Evolutionary conservation across 2,888 invertebrate genomes (phyloP).

Genomic region (Phanerotoma sp.): DNA sequence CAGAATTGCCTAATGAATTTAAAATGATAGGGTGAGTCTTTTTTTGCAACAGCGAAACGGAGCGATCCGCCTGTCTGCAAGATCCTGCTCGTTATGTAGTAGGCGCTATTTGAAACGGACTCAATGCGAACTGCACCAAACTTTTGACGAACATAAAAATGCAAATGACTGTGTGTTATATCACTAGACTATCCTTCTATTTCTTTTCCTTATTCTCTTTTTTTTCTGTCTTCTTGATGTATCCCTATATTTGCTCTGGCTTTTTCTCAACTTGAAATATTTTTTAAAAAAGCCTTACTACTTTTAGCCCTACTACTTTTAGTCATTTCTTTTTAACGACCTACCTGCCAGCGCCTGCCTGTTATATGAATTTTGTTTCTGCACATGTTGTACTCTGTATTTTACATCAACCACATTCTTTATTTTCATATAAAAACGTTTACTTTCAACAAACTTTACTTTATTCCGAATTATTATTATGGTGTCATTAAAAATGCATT

Average conservation of each 20-base stretch:
- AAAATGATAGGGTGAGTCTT: conserved; percentile 42
- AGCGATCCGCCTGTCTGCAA: conserved; percentile 12
- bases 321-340: conserved; percentile 48
- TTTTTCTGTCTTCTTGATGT: no score
- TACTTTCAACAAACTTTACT: not conserved
- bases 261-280: conserved; percentile 13
- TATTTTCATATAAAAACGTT: not conserved
- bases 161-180: conserved; percentile 26
- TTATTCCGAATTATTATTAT: not conserved
- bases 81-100: not conserved
- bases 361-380: not conserved
- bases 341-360: conserved; percentile 31
- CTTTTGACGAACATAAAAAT: conserved; percentile 27
- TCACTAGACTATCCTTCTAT: no score
- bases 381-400: conserved; percentile 8
- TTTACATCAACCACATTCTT: not conserved
- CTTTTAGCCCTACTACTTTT: conserved; percentile 29
- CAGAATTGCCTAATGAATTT: conserved; percentile 49
- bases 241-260: not conserved
- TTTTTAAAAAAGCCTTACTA: conserved; percentile 17
- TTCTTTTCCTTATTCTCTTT: no score
- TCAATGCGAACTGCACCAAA: conserved; percentile 9
- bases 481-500: not conserved
- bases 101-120: conserved; percentile 19
- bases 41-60: conserved; percentile 23